A percentile compares a stretch with the other conserved stretches of the same genome.
Conservation (phyloP, 2,113 vertebrate species). For the Narcine bancroftii region DNA sequence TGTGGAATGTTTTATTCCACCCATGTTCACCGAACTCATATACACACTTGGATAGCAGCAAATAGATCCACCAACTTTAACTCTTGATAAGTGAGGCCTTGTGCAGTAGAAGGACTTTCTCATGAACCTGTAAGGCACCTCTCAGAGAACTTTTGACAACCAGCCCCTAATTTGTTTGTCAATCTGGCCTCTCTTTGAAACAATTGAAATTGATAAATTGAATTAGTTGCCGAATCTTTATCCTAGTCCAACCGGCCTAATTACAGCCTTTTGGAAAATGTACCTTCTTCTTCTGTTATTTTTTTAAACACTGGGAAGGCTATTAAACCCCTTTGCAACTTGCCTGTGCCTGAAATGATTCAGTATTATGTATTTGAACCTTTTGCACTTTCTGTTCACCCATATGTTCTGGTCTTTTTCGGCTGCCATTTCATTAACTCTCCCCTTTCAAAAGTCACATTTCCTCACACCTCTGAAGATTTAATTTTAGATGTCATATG, state of each 20-base stretch:
- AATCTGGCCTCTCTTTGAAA: no score
- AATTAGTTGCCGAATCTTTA: background rate
- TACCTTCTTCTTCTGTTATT: background rate
- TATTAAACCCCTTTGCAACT: background rate
- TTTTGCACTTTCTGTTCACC: background rate
- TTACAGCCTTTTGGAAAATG: background rate
- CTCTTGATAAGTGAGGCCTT: no score
- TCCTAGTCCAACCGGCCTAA: background rate
- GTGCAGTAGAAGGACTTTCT: no score
- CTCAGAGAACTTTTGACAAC: no score
- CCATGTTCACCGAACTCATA: no score
- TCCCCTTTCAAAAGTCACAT: background rate
- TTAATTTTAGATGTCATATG: background rate
- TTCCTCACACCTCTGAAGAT: background rate
- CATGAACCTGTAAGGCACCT: no score
- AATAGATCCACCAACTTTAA: no score
- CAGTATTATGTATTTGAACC: background rate
- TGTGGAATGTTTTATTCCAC: no score
- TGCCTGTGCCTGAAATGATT: background rate
- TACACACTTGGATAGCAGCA: no score
- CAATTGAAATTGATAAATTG: background rate
- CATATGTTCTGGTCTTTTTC: background rate
- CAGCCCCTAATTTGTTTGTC: no score
- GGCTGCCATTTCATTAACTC: background rate
- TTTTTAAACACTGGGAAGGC: background rate